phyloP scores from a whole-genome alignment of 2,797 vertebrate genomes.

The Pipistrellus pipistrellus region DNA sequence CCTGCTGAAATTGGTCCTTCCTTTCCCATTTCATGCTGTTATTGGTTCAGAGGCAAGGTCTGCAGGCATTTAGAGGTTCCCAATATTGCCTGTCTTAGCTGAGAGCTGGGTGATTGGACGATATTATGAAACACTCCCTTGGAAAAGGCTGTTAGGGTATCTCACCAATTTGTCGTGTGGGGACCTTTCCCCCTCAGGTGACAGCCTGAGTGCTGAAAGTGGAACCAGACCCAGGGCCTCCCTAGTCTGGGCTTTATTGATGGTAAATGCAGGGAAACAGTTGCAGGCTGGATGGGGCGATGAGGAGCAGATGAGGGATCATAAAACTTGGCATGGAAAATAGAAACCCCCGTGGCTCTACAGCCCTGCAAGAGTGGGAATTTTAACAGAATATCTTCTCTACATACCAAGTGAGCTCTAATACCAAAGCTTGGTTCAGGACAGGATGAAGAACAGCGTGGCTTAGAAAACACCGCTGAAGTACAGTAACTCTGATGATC shows the following conservation, averaged over 20 bases:
- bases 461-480: background rate
- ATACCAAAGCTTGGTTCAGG: background rate
- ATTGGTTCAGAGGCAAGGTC: conserved; percentile 84
- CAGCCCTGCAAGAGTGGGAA: background rate
- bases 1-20: conserved; percentile 64
- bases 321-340: conserved; percentile 64
- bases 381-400: background rate
- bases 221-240: conserved; percentile 82
- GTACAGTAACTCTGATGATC: too few relatives aligned
- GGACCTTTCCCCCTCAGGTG: conserved; percentile 85
- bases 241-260: conserved; percentile 77
- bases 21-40: conserved; percentile 74
- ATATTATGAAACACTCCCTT: conserved; percentile 85
- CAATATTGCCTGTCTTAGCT: conserved; percentile 73
- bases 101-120: conserved; percentile 76
- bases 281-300: conserved; percentile 73
- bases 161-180: conserved; percentile 24
- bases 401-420: background rate
- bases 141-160: conserved; percentile 69
- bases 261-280: conserved; percentile 76
- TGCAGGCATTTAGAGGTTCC: conserved; percentile 71
- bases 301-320: conserved; percentile 68
- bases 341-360: conserved; percentile 14
- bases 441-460: background rate
- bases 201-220: conserved; percentile 82